phyloP scores from a whole-genome alignment of 2,113 vertebrate species.

The Callopanchax toddi region DNA sequence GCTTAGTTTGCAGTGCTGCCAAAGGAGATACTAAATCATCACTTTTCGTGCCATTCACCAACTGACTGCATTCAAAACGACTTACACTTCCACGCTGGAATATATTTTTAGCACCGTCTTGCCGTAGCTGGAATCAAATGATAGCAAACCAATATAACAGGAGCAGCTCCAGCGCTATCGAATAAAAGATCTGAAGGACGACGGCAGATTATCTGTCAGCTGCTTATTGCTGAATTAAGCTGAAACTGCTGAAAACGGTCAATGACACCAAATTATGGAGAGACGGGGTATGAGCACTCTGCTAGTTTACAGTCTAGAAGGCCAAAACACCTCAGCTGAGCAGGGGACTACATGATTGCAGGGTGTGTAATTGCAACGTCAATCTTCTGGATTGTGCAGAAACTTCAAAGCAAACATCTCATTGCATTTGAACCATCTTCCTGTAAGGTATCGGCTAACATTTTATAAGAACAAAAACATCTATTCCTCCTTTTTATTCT shows the following conservation, averaged over 20 bases:
- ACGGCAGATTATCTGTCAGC: slow-evolving; percentile 8
- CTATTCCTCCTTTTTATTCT: no score
- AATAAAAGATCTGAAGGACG: slow-evolving; percentile 15
- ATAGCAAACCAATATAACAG: background rate
- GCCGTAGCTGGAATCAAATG: slow-evolving; percentile 18
- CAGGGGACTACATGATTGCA: slow-evolving; percentile 36
- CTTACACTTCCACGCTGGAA: slow-evolving; percentile 8
- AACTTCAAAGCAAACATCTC: slow-evolving; percentile 13
- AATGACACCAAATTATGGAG: slow-evolving; percentile 10
- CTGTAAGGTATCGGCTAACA: no score
- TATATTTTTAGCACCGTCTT: slow-evolving; percentile 10
- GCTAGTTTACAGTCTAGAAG: slow-evolving; percentile 32
- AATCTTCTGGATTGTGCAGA: slow-evolving; percentile 35
- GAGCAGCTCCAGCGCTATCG: background rate
- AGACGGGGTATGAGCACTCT: slow-evolving; percentile 27
- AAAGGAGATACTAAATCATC: slow-evolving; percentile 52
- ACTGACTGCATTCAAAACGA: slow-evolving; percentile 36
- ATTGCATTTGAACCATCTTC: no score
- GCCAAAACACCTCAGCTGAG: slow-evolving; percentile 10
- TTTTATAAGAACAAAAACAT: no score
- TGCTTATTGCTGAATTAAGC: slow-evolving; percentile 23
- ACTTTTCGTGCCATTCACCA: slow-evolving; percentile 35
- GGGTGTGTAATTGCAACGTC: slow-evolving; percentile 42
- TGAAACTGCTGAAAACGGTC: slow-evolving; percentile 15
- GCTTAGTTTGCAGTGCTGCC: slow-evolving; percentile 39